These are phyloP conservation scores for Pseudomyrmex pallidus DNA, from an alignment of 1,140 invertebrate genomes.

Conservation along the genomic window DNA sequence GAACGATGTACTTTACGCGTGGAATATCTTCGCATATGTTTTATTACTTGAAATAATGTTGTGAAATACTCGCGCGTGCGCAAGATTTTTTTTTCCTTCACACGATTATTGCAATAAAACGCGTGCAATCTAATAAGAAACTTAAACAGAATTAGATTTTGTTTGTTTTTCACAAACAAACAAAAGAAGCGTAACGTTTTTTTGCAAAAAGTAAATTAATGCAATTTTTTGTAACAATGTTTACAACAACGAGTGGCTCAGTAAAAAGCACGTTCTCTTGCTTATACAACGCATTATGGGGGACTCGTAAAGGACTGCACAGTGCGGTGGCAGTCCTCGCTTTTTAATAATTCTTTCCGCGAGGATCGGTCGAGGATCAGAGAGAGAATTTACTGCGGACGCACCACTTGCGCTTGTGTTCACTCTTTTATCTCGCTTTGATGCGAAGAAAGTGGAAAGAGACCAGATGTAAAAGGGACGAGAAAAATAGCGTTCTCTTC, in stretches of 20 bases:
- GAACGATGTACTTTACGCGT: too few relatives aligned
- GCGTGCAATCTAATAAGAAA: neutral
- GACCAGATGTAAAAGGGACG: conserved; percentile 34
- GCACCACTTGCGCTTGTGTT: neutral
- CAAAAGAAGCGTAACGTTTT: neutral
- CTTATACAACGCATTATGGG: conserved; percentile 12
- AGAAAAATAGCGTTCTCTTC: conserved; percentile 34
- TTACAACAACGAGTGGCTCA: neutral
- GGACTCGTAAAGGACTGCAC: neutral
- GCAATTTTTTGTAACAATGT: conserved; percentile 1
- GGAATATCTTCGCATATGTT: neutral
- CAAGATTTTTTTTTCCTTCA: too few relatives aligned
- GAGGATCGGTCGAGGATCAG: conserved; percentile 15
- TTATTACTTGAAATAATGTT: neutral
- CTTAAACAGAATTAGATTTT: neutral
- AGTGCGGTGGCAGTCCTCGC: neutral
- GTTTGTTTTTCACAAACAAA: neutral
- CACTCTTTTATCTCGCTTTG: conserved; percentile 50
- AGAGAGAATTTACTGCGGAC: conserved; percentile 55
- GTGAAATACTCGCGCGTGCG: neutral
- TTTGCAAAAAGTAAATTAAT: conserved; percentile 10
- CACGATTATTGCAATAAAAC: neutral
- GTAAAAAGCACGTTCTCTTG: neutral
- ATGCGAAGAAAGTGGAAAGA: neutral
- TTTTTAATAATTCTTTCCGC: conserved; percentile 37